A percentile compares a stretch with the other conserved stretches of the same genome.
Evolutionary conservation across 2,113 vertebrate genomes (phyloP).

Genomic region (Hippocampus barbouri): DNA sequence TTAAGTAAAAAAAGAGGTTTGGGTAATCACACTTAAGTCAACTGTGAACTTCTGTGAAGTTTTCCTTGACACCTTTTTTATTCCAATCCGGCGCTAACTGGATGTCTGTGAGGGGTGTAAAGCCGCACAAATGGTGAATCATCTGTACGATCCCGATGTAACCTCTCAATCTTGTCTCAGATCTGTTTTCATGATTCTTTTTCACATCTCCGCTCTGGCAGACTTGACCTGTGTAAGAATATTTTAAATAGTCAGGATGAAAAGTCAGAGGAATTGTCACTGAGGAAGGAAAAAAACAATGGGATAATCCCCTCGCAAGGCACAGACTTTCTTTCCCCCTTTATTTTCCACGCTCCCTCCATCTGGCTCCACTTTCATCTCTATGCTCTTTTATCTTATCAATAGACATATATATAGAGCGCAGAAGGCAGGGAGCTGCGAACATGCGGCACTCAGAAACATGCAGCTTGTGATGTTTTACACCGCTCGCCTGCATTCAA

Average conservation of each 20-base stretch:
- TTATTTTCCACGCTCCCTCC: constrained; percentile 38
- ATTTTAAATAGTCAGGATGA: constrained; percentile 54
- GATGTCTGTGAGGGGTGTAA: background rate
- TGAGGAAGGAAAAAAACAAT: constrained; percentile 58
- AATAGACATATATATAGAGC: constrained; percentile 48
- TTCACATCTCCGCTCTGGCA: constrained; percentile 8
- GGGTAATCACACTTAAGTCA: too few relatives aligned
- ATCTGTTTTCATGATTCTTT: constrained; percentile 40
- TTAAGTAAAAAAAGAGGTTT: too few relatives aligned
- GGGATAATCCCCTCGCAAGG: constrained; percentile 64
- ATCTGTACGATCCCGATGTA: constrained; percentile 27
- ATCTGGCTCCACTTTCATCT: constrained; percentile 61
- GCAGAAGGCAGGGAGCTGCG: constrained; percentile 31
- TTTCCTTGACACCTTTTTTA: background rate
- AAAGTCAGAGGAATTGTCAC: constrained; percentile 62
- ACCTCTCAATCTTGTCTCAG: constrained; percentile 13
- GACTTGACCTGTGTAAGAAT: constrained; percentile 49
- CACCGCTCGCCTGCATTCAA: constrained; percentile 37
- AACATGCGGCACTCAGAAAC: constrained; percentile 47
- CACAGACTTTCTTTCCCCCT: constrained; percentile 29
- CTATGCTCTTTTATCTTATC: constrained; percentile 62
- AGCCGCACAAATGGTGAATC: constrained; percentile 12
- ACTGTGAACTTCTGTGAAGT: background rate
- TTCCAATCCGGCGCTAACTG: constrained; percentile 4
- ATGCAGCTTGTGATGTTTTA: constrained; percentile 49